Evolutionary conservation across 2,113 vertebrate genomes (phyloP), one percentile per base, ranked within the genome.

Genomic region (Psittacula cyanocephala): DNA sequence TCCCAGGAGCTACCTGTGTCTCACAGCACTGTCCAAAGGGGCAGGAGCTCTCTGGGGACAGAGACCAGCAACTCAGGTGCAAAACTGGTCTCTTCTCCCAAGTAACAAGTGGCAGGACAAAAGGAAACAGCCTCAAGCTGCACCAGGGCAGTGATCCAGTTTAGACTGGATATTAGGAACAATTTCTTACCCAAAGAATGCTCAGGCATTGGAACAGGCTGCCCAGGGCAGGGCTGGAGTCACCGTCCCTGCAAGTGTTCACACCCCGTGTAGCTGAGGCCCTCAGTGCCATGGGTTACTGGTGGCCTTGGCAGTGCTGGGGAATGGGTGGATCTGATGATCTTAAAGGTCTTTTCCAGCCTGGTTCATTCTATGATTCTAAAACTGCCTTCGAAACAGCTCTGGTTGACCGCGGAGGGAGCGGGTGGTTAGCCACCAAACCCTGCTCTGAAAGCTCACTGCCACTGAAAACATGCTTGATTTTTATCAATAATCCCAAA

Each of bases 401-500:
- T 84, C 50, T 89, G 70, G 70, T 63, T 52, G 50, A 81, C 55
- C 2, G 0, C 12, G 2, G 53, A 78, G 33, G 53, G 77, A 76
- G 57, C 7, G 13, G n/a, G 55, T 75, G 89, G 70, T 92, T 90
- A 91, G 86, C 69, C 82, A 89, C 88, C 74, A 89, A 94, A 92
- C 35, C 49, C 52, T 50, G 41, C 64, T 78, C 86, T 89, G 78
- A 59, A 87, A 87, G 77, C 43, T 29, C 65, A 62, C 62, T 81
- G 86, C 23, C 75, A 85, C 70, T 63, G 65, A 67, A 89, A 91
- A 74, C 10, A 18, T 16, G 15, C 35, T 87, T 47, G 79, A 89
- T 81, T 89, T 91, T 87, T 91, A 93, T 88, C 82, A 89, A 89
- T 87, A 87, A 89, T 65, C 41, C 49, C 39, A 74, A 91, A 77